These are phyloP conservation scores for Perognathus longimembris DNA, from an alignment of 2,113 vertebrate genomes.

Conservation along the genomic window DNA sequence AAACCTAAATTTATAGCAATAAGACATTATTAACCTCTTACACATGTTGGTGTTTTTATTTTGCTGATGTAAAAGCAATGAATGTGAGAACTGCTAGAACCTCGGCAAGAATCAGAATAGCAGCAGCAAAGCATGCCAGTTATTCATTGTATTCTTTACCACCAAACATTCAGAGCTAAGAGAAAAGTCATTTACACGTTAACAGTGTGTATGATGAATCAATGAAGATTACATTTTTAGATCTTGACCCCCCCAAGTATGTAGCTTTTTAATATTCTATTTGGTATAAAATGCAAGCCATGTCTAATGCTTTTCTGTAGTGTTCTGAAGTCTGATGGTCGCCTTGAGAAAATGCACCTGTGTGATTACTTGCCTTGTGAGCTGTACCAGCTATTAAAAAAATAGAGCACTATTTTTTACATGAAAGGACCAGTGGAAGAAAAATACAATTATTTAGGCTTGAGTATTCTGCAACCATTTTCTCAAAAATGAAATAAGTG, in stretches of 20 bases:
- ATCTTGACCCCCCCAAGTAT: neutral
- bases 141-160: neutral
- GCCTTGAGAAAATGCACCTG: neutral
- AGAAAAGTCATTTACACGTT: neutral
- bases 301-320: neutral
- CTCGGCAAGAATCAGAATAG: neutral
- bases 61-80: neutral
- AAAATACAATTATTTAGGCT: neutral
- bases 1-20: conserved; percentile 23
- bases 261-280: neutral
- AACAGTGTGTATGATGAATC: neutral
- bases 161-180: neutral
- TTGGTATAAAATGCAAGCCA: neutral
- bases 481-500: conserved; percentile 49
- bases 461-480: conserved; percentile 44
- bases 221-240: conserved; percentile 21
- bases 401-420: neutral
- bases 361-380: neutral
- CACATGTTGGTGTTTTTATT: neutral
- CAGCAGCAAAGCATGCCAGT: neutral
- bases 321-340: neutral
- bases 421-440: neutral
- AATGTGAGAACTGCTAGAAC: neutral
- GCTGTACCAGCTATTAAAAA: neutral
- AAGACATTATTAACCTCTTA: neutral